Base-by-base conservation (phyloP, 2,888 invertebrate genomes). In the Mesorhabditis spiculigera region DNA sequence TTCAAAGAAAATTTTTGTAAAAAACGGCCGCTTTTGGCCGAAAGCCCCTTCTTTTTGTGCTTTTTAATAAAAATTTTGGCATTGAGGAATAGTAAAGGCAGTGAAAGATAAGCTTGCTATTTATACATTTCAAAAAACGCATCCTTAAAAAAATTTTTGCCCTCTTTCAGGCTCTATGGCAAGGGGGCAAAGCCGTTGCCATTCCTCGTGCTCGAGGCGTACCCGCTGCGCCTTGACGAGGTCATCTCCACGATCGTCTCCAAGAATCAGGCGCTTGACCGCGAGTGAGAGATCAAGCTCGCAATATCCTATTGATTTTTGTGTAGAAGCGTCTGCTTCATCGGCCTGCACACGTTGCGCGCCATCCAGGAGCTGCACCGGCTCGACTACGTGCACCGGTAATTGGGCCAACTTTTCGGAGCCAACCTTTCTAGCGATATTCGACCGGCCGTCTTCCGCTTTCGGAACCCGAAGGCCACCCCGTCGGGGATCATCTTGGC, bases 361-460 rank as follows among this genome's bases (percentile, higher is more conserved):
- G 58, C 58, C 58, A 50, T 50, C n/a, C 58, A 50, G n/a, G 58
- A 50, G 58, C 58, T 50, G 8, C 58, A 50, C n/a, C 58, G 58
- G n/a, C 58, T 50, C 3, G n/a, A 50, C 58, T 50, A 50, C n/a
- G 58, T 50, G 58, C 58, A 50, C 58, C 8, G 58, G 58, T 50
- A 50, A 13, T 13, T 28, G 10, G 8, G 8, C n/a, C n/a, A 50
- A 50, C 8, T 10, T n/a, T 50, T 50, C n/a, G 58, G 58, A 10
- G 8, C 58, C n/a, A 50, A 50, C 8, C n/a, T 50, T 50, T 50
- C 10, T n/a, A 50, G 58, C 8, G 58, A 50, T n/a, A n/a, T 50
- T 50, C 58, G 58, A 10, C n/a, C n/a, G 58, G 8, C 58, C 8
- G 58, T n/a, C 58, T 50, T 50, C 58, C 58, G 58, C n/a, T 10